Base-by-base conservation (phyloP, 2,888 invertebrate genomes). In the Alcis repandata region DNA sequence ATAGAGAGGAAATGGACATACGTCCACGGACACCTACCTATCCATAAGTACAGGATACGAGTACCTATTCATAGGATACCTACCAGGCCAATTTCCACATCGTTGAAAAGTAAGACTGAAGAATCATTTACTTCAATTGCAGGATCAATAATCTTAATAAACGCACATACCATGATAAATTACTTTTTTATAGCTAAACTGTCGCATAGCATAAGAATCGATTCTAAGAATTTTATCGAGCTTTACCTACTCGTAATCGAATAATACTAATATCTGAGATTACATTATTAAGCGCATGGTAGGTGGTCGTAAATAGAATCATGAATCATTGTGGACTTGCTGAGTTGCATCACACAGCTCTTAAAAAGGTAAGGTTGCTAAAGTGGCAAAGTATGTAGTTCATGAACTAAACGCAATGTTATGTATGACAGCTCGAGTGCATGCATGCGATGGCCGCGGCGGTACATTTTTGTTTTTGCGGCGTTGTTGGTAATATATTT, bases 1-100 rank as follows among this genome's bases (percentile, higher is more conserved):
- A 91, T 90, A 81, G 86, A 85, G 86, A 91, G 92, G 92, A 92
- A 92, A 86, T 88, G 84, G 80, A 79, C 89, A 87, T 33, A 66
- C 52, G 60, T 86, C 83, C 85, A 90, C 84, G 71, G 80, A 83
- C 79, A 84, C 80, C 77, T 80, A 80, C 77, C 70, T 70, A 75
- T 69, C 70, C 68, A 49, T 45, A 59, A 65, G 59, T 49, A 63
- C 46, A 53, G 40, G 53, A 43, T 46, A 20, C 33, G n/a, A n/a
- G n/a, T n/a, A n/a, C n/a, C n/a, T n/a, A n/a, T n/a, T n/a, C n/a
- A n/a, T n/a, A 27, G 27, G 27, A 27, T 27, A 27, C 27, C 27
- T 27, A 36, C 53, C 51, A 40, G 40, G 38, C 32, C 40, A 27
- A 53, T 53, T 51, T 36, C 20, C 36, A 17, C 48, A 56, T 41